Conservation (phyloP, 2,113 vertebrate species). For the Pipa parva region DNA sequence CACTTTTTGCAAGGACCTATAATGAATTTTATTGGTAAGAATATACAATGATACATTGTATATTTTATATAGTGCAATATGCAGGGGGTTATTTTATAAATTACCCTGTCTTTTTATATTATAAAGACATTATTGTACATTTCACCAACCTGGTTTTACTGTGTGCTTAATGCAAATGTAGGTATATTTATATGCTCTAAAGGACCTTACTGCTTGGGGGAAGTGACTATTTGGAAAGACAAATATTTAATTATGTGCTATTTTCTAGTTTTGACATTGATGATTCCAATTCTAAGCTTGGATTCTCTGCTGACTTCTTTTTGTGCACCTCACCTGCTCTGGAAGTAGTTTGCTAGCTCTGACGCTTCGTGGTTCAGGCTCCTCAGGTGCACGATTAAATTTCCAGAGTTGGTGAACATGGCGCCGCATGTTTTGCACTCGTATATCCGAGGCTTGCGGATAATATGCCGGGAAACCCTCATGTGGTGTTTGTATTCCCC, state of each 20-base stretch:
- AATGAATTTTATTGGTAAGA: too few species aligned
- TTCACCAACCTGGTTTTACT: too few species aligned
- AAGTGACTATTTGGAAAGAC: not conserved
- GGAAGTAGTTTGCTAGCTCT: slow-evolving; percentile 99
- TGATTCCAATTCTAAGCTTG: not conserved
- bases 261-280: not conserved
- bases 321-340: slow-evolving; percentile 98
- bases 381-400: slow-evolving; percentile 99
- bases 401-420: slow-evolving; percentile 99
- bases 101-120: too few species aligned
- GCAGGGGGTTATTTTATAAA: too few species aligned
- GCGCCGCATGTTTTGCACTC: slow-evolving; percentile 99
- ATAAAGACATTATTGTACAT: too few species aligned
- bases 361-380: slow-evolving; percentile 99
- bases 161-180: too few species aligned
- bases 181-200: too few species aligned
- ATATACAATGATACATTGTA: too few species aligned
- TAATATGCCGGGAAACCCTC: slow-evolving; percentile 99
- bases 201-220: not conserved
- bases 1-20: too few species aligned
- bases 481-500: slow-evolving; percentile 99
- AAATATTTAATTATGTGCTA: not conserved
- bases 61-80: too few species aligned
- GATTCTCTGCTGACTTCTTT: slow-evolving; percentile 45
- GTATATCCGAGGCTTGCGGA: slow-evolving; percentile 99